Evolutionary conservation across 2,888 invertebrate species (phyloP), one percentile per base, ranked within the genome.

Genomic region (Diogma glabrata): DNA sequence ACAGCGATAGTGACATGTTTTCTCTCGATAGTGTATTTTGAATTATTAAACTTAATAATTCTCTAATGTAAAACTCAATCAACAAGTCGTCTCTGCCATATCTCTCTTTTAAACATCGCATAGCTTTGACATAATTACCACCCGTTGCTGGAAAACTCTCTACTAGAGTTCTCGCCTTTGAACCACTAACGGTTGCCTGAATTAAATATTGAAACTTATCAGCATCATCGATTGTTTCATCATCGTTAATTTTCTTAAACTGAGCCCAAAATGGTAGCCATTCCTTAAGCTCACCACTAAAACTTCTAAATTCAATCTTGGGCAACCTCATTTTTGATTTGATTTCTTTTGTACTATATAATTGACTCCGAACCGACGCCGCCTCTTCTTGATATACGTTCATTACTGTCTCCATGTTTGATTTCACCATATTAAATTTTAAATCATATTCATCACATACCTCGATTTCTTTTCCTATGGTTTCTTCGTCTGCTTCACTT

Each of bases 71-170:
- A 46, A 56, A 57, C 49, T 62, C 57, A 14, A 60, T 54, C 16
- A 61, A 48, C 7, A 61, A 33, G 12, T 61, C 57, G n/a, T n/a
- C 6, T 63, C 48, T 30, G 3, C 54, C 54, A 51, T 53, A 54
- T n/a, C 54, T 46, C 16, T 14, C 52, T 43, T 56, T 56, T 16
- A 57, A 48, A 9, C n/a, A n/a, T n/a, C n/a, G n/a, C n/a, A 63
- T 53, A 1, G 52, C 60, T 28, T 61, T 60, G 1, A 40, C 30
- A 49, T 63, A 63, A 46, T 62, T 62, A 48, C 58, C 58, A 1
- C 36, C 54, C 2, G 57, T 57, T 2, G 55, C 47, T 9, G 57
- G 58, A 51, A 46, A 59, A 53, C 57, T 57, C 4, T 57, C 53
- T 1, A 61, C 57, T 3, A 62, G 8, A 14, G 58, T 55, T 23